A percentile compares a stretch with the other conserved stretches of the same genome.
Evolutionary conservation across 1,140 invertebrate genomes (phyloP).

Genomic region (Acarapis woodi): DNA sequence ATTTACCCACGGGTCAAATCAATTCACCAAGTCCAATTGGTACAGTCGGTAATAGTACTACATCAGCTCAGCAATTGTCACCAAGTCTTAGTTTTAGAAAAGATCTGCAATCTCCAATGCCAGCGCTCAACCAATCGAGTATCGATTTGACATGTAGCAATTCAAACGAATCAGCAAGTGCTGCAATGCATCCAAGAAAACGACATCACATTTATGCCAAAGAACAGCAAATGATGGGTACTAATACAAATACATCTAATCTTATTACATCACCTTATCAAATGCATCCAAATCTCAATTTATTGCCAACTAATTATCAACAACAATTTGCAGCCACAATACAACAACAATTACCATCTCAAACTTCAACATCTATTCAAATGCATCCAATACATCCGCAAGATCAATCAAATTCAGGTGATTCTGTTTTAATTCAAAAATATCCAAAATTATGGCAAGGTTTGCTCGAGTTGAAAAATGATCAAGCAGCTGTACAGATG

Average conservation of each 20-base stretch:
- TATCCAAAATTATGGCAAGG: constrained; percentile 94
- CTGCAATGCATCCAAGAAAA: too few relatives aligned
- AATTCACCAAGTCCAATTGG: too few relatives aligned
- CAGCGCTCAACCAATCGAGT: too few relatives aligned
- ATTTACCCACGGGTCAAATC: too few relatives aligned
- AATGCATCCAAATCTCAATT: neutral
- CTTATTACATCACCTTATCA: neutral
- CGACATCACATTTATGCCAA: too few relatives aligned
- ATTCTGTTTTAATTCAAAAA: constrained; percentile 35
- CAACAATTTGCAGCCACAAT: too few relatives aligned
- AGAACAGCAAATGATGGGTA: constrained; percentile 13
- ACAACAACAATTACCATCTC: neutral
- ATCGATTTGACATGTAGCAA: too few relatives aligned
- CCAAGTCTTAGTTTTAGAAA: too few relatives aligned
- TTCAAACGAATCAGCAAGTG: too few relatives aligned
- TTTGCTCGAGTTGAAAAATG: constrained; percentile 69
- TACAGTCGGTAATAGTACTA: too few relatives aligned
- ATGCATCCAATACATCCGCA: constrained; percentile 26
- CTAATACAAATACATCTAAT: constrained; percentile 8
- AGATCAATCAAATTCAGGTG: constrained; percentile 38
- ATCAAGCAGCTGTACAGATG: constrained; percentile 87
- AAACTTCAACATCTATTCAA: constrained; percentile 19
- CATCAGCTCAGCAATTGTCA: too few relatives aligned
- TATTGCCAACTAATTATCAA: neutral
- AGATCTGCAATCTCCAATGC: too few relatives aligned